Evolutionary conservation across 2,888 invertebrate species (phyloP).

Genomic region (Standfussiana lucernea): DNA sequence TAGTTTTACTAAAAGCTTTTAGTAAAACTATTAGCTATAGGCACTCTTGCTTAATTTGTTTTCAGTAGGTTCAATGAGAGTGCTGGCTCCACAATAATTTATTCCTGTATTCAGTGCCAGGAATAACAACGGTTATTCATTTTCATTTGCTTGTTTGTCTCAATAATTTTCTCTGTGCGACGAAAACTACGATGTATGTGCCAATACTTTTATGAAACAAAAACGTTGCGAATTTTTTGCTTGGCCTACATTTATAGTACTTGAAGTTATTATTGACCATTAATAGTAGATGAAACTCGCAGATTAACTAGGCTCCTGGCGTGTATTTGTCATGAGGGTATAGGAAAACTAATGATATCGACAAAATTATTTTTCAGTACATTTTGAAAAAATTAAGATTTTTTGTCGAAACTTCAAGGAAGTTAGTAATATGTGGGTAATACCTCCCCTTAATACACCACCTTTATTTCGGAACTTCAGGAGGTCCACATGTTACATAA

Average conservation of each 20-base stretch:
- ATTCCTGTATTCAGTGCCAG: conserved; percentile 40
- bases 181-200: conserved; percentile 29
- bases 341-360: background rate
- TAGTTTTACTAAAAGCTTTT: conserved; percentile 3
- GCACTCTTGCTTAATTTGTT: conserved; percentile 14
- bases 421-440: background rate
- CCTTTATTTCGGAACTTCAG: background rate
- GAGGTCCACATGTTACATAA: no score
- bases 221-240: conserved; percentile 11
- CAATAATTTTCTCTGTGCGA: conserved; percentile 42
- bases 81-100: conserved; percentile 26
- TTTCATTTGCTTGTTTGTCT: conserved; percentile 44
- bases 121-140: conserved; percentile 53
- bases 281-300: background rate
- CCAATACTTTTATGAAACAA: conserved; percentile 27
- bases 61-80: background rate
- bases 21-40: conserved; percentile 1
- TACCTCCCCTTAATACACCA: background rate
- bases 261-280: conserved; percentile 8
- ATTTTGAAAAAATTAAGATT: background rate
- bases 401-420: background rate
- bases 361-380: no score
- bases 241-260: conserved; percentile 15
- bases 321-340: no score
- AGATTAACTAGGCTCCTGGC: no score